Conservation (phyloP, 2,113 vertebrate genomes). For the Vimba vimba region DNA sequence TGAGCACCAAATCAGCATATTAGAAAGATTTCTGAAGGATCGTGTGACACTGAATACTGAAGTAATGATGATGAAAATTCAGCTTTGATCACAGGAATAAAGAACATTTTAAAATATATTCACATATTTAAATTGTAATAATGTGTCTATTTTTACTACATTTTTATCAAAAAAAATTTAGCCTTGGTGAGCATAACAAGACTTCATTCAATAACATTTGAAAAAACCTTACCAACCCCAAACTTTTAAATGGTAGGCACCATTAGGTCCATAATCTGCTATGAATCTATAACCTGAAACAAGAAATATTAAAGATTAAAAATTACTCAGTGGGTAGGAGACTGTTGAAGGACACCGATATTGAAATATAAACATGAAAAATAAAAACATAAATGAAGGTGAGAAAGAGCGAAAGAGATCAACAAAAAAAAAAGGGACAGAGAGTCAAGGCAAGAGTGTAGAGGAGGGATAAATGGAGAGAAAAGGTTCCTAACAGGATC, state of each 20-base stretch:
- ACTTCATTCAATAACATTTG: background rate
- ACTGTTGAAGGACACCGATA: conserved; percentile 57
- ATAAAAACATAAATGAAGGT: background rate
- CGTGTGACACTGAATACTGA: background rate
- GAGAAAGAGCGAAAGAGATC: conserved; percentile 39
- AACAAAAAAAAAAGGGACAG: background rate
- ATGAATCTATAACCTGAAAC: conserved; percentile 54
- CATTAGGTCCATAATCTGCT: conserved; percentile 11
- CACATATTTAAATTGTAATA: background rate
- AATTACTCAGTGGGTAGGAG: conserved; percentile 60
- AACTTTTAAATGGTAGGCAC: background rate
- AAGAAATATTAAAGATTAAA: conserved; percentile 64
- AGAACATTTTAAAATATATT: background rate
- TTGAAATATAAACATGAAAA: conserved; percentile 51
- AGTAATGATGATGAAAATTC: background rate
- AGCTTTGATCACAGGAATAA: background rate
- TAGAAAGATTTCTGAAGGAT: background rate
- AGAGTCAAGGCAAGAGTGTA: conserved; percentile 31
- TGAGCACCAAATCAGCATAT: background rate
- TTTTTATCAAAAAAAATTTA: background rate
- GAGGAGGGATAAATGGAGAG: conserved; percentile 47
- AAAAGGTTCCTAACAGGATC: conserved; percentile 66
- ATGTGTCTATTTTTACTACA: background rate
- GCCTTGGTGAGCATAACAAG: background rate
- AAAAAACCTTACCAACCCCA: background rate